Evolutionary conservation across 2,113 vertebrate genomes (phyloP), one percentile per base, ranked within the genome.

Genomic region (Boulengerochromis microlepis): DNA sequence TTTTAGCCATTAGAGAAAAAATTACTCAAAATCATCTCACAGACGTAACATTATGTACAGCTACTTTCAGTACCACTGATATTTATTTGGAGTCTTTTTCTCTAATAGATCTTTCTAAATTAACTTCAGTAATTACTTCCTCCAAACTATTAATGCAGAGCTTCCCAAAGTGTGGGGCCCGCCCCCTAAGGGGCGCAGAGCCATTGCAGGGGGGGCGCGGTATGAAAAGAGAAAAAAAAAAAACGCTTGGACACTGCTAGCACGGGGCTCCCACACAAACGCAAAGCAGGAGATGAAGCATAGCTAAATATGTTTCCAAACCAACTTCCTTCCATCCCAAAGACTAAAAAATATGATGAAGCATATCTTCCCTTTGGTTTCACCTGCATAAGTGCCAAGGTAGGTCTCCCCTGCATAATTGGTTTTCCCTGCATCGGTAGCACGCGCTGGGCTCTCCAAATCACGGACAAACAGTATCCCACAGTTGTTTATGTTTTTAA

Each of bases 121-220:
- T 24, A 24, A 56, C 54, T 56, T 24, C 22, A 56, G 54, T 24
- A 56, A 56, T 56, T 56, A 13, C n/a, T 56, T 24, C 53, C 53
- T 56, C 11, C 53, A 61, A 61, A 33, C 57, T 29, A 33, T 61
- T 31, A 7, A 61, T 31, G 15, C 24, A 57, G 24, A 57, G 24
- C 54, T 57, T 5, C 3, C 54, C 54, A 57, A 57, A 57, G 24
- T 26, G 7, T 57, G 54, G 54, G 54, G 54, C n/a, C n/a, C n/a
- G n/a, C n/a, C n/a, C n/a, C n/a, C n/a, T n/a, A 0, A 5, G 10
- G 52, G 9, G 10, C 5, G 29, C 5, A 29, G 29, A 29, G 29
- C 5, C 29, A 31, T 31, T 31, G 5, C 29, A 31, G 9, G 1
- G 16, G 15, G 4, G 2, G 40, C 1, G 40, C 1, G 3, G n/a